Percentiles rank a stretch among this genome's conserved stretches.
phyloP scores from a whole-genome alignment of 2,113 vertebrate genomes.

The human (Homo sapiens) region DNA sequence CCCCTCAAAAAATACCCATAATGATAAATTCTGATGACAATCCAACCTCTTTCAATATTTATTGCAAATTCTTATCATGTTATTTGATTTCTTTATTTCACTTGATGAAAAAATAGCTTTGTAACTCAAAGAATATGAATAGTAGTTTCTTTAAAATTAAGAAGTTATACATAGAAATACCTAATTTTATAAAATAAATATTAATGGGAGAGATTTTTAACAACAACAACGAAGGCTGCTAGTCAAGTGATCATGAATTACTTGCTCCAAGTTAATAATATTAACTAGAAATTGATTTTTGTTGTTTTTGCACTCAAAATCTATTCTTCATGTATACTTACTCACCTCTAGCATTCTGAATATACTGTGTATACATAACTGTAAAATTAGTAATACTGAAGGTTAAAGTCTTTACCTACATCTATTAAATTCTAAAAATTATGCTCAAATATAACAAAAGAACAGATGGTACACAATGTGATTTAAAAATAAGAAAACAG shows the following conservation, averaged over 20 bases:
- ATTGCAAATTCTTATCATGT: conserved; percentile 79
- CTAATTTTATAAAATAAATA: conserved; percentile 75
- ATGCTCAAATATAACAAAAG: conserved; percentile 42
- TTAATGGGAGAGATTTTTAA: conserved; percentile 61
- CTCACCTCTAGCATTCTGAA: conserved; percentile 40
- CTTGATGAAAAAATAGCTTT: conserved; percentile 76
- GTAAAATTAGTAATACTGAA: conserved; percentile 34
- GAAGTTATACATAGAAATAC: conserved; percentile 24
- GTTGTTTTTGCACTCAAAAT: neutral
- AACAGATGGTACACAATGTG: conserved; percentile 64
- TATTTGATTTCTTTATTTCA: conserved; percentile 78
- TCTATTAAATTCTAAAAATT: conserved; percentile 66
- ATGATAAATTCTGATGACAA: conserved; percentile 54
- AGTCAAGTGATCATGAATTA: conserved; percentile 40
- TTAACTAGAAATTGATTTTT: neutral
- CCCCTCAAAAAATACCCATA: conserved; percentile 60
- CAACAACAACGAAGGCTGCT: conserved; percentile 29
- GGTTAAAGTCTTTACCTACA: conserved; percentile 57
- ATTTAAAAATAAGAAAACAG: conserved; percentile 68
- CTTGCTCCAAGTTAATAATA: conserved; percentile 19
- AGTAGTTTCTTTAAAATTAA: conserved; percentile 78
- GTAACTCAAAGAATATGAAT: conserved; percentile 46
- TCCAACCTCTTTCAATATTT: conserved; percentile 70
- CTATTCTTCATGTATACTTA: neutral
- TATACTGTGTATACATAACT: neutral